phyloP scores from a whole-genome alignment of 1,140 invertebrate species.

The Hycleus cichorii region DNA sequence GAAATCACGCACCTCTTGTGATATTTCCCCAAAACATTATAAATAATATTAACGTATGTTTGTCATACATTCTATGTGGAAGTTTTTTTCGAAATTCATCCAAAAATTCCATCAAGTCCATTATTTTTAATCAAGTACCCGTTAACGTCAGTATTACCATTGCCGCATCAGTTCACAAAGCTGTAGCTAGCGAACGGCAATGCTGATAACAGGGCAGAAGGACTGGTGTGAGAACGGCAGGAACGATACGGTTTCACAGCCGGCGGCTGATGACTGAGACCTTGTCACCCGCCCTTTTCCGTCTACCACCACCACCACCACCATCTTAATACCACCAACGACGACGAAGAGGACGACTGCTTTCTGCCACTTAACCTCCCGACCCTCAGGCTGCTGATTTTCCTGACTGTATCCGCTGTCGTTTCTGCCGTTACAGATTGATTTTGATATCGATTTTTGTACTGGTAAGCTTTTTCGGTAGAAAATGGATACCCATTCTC shows the following conservation, averaged over 20 bases:
- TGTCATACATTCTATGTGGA: too few species aligned
- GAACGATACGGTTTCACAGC: slow-evolving; percentile 8
- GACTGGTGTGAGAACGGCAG: too few species aligned
- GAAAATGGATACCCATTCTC: not conserved
- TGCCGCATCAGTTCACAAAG: too few species aligned
- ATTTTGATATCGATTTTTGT: slow-evolving; percentile 13
- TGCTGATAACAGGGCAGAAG: too few species aligned
- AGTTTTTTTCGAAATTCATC: too few species aligned
- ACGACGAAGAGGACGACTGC: slow-evolving; percentile 10
- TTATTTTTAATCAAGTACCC: too few species aligned
- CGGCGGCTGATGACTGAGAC: slow-evolving; percentile 22
- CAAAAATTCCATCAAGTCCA: too few species aligned
- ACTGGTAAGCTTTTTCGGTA: not conserved
- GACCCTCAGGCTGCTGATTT: slow-evolving; percentile 3
- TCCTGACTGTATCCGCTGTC: not conserved
- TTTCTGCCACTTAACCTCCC: slow-evolving; percentile 17
- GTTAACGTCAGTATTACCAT: too few species aligned
- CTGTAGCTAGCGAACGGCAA: too few species aligned
- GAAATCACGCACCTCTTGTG: too few species aligned
- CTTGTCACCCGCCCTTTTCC: slow-evolving; percentile 16
- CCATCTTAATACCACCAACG: slow-evolving; percentile 3
- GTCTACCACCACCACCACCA: slow-evolving; percentile 11
- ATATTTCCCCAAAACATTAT: too few species aligned
- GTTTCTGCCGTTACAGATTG: slow-evolving; percentile 12
- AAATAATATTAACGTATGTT: too few species aligned